A percentile compares a stretch with the other conserved stretches of the same genome.
Evolutionary conservation across 2,113 vertebrate genomes (phyloP).

Genomic region (Equus przewalskii): DNA sequence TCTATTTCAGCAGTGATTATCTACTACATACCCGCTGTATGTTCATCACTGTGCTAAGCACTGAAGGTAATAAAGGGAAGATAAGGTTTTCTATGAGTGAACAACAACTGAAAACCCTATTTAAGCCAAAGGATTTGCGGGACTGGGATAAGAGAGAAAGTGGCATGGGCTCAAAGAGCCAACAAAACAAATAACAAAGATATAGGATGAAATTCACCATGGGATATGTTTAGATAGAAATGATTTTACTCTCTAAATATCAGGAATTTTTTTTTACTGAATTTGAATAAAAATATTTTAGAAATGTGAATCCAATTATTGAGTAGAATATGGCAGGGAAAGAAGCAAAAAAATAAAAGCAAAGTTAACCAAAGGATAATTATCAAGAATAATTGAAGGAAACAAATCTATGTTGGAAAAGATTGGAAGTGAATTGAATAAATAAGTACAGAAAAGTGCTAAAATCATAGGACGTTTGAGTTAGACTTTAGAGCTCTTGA

Average conservation of each 20-base stretch:
- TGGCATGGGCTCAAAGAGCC: background rate
- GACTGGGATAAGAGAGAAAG: background rate
- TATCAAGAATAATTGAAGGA: constrained; percentile 5
- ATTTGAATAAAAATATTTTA: constrained; percentile 25
- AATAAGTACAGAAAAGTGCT: background rate
- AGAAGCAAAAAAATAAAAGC: constrained; percentile 4
- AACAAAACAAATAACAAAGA: background rate
- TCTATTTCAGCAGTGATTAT: background rate
- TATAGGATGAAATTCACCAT: background rate
- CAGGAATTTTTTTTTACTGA: background rate
- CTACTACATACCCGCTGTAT: background rate
- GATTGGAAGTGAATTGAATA: background rate
- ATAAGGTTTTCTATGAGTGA: background rate
- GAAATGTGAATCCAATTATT: background rate
- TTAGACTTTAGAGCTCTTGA: background rate
- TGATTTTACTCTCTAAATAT: background rate
- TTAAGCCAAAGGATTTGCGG: background rate
- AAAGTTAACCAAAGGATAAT: background rate
- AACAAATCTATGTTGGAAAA: constrained; percentile 3
- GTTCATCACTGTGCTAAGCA: background rate
- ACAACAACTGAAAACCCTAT: background rate
- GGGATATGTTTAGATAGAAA: background rate
- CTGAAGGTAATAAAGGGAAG: background rate
- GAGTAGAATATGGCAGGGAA: background rate
- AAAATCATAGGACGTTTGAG: background rate